phyloP scores from a whole-genome alignment of 2,888 invertebrate species.

The Branchipolynoe longqiensis region DNA sequence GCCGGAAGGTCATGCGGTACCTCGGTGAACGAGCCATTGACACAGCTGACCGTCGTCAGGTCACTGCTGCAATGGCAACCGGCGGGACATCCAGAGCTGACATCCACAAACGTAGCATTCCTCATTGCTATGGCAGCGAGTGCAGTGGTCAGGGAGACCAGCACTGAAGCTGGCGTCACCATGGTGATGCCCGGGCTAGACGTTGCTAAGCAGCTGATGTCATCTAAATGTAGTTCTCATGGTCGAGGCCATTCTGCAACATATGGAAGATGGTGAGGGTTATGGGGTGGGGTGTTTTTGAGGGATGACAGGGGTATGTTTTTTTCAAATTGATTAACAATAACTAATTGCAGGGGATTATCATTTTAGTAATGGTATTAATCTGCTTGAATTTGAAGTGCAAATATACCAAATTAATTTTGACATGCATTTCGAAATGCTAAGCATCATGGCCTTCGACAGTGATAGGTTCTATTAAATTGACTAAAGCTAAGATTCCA shows the following conservation, averaged over 20 bases:
- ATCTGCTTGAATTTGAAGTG: too few relatives aligned
- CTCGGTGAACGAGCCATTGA: background rate
- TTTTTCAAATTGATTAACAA: too few relatives aligned
- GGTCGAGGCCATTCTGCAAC: background rate
- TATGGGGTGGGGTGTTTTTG: too few relatives aligned
- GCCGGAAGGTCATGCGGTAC: background rate
- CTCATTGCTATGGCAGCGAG: background rate
- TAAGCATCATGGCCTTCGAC: too few relatives aligned
- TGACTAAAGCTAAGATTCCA: too few relatives aligned
- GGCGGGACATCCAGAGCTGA: background rate
- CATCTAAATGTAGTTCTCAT: conserved; percentile 14
- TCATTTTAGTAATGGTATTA: too few relatives aligned
- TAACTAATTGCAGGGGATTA: too few relatives aligned
- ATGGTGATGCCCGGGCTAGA: conserved; percentile 34
- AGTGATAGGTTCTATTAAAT: too few relatives aligned
- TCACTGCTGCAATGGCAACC: background rate
- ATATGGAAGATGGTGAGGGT: too few relatives aligned
- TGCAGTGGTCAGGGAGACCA: background rate
- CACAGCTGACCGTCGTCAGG: background rate
- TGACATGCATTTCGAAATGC: too few relatives aligned
- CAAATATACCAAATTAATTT: too few relatives aligned
- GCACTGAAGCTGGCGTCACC: background rate
- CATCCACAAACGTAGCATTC: background rate
- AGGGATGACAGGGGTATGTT: too few relatives aligned
- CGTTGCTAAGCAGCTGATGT: conserved; percentile 6